Conservation (phyloP, 2,797 vertebrate species). For the Nasua narica region DNA sequence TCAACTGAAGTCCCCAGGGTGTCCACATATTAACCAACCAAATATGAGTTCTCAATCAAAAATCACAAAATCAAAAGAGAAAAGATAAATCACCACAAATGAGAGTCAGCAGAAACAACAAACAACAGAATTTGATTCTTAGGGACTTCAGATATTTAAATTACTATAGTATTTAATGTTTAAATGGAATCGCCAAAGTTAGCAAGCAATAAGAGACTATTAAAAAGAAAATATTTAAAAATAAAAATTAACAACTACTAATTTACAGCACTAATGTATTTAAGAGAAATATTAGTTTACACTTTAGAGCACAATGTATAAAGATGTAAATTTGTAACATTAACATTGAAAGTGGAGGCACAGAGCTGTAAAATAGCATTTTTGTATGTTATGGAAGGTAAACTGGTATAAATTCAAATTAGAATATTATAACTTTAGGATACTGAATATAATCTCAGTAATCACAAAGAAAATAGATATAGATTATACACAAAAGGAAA, state of each 20-base stretch:
- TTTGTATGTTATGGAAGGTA: neutral
- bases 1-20: neutral
- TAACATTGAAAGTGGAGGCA: neutral
- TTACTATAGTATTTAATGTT: neutral
- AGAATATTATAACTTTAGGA: neutral
- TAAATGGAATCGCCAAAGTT: neutral
- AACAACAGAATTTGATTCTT: neutral
- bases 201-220: neutral
- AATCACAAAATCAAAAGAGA: neutral
- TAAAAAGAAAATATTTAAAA: neutral
- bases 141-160: neutral
- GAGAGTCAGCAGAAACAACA: neutral
- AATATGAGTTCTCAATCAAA: neutral
- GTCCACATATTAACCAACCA: neutral
- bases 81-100: neutral
- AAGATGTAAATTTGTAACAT: neutral
- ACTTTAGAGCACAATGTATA: neutral
- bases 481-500: neutral
- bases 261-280: neutral
- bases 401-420: neutral
- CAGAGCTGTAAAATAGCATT: neutral
- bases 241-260: neutral
- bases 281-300: neutral
- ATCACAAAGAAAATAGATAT: neutral
- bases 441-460: neutral